A percentile compares a stretch with the other conserved stretches of the same genome.
Evolutionary conservation across 2,797 vertebrate species (phyloP).

Genomic region (Leucoraja ocellata): DNA sequence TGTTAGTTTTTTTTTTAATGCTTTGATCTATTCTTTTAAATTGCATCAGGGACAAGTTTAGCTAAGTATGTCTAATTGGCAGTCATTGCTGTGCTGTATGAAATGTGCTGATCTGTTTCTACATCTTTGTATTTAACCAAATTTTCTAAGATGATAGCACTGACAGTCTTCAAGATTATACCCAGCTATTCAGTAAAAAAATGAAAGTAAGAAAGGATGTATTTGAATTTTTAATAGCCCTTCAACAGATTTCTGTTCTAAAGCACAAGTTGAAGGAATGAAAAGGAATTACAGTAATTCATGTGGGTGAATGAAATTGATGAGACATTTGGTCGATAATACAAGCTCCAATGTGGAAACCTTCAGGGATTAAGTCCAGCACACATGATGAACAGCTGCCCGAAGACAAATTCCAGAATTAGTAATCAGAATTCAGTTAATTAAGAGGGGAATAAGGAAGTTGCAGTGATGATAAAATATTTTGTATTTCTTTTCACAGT

Average conservation of each 20-base stretch:
- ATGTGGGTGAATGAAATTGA: not conserved
- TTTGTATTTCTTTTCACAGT: too few relatives aligned
- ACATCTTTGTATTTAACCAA: not conserved
- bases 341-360: not conserved
- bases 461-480: too few relatives aligned
- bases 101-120: not conserved
- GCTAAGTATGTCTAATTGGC: not conserved
- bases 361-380: not conserved
- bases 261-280: not conserved
- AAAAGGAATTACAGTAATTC: not conserved
- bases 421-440: not conserved
- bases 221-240: not conserved
- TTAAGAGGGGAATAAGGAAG: too few relatives aligned
- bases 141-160: not conserved
- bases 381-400: not conserved
- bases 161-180: not conserved
- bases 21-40: not conserved
- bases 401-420: not conserved
- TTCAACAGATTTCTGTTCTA: not conserved
- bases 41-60: not conserved
- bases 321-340: not conserved
- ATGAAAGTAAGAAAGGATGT: not conserved
- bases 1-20: not conserved
- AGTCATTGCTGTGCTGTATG: not conserved
- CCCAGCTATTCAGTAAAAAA: not conserved